Evolutionary conservation across 2,888 invertebrate genomes (phyloP).

Genomic region (Strigamia crassipes): DNA sequence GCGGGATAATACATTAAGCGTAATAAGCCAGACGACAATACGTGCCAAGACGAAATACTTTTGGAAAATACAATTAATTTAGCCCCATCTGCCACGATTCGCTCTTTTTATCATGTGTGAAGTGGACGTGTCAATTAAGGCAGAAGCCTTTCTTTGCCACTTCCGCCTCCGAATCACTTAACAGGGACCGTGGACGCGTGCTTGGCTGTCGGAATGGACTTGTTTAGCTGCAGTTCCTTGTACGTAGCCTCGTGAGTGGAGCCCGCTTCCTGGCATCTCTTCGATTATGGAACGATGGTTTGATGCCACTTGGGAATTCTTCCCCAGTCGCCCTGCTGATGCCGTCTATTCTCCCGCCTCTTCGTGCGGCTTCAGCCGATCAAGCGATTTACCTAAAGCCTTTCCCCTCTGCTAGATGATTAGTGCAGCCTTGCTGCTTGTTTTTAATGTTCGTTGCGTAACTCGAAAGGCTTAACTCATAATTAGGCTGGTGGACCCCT

Average conservation of each 20-base stretch:
- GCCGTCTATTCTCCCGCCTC: conserved; percentile 8
- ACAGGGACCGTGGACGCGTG: conserved; percentile 26
- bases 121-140: conserved; percentile 35
- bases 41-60: too few species aligned
- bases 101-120: conserved; percentile 26
- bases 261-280: conserved; percentile 28
- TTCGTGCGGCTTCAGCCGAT: conserved; percentile 34
- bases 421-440: conserved; percentile 32
- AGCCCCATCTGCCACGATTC: neutral
- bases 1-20: too few species aligned
- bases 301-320: conserved; percentile 38
- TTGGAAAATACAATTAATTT: neutral
- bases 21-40: too few species aligned
- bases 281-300: conserved; percentile 38
- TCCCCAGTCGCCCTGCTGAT: conserved; percentile 27
- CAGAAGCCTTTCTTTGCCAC: conserved; percentile 12
- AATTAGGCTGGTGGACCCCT: conserved; percentile 36
- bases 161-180: conserved; percentile 37
- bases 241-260: conserved; percentile 15
- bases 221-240: conserved; percentile 25
- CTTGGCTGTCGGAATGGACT: conserved; percentile 38
- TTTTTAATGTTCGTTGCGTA: conserved; percentile 40
- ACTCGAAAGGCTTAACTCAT: conserved; percentile 34
- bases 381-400: conserved; percentile 42
- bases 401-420: conserved; percentile 27